Percentiles rank a stretch among this genome's conserved stretches.
These are phyloP conservation scores for Pomacea maculata DNA, from an alignment of 1,140 invertebrate species.

Conservation along the genomic window DNA sequence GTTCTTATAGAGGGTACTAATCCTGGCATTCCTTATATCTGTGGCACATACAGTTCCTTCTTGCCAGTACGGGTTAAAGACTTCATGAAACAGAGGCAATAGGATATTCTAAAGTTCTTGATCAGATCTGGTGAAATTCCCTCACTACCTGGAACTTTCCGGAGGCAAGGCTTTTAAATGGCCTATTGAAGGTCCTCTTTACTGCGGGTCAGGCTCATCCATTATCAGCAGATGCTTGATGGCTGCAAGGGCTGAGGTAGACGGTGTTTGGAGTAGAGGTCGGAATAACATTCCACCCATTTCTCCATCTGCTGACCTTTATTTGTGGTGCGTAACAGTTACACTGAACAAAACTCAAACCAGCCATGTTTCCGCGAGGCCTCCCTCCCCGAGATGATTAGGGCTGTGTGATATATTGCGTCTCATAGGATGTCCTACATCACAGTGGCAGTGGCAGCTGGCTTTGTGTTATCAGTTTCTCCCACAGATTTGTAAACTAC, in stretches of 20 bases:
- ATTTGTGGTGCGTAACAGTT: constrained; percentile 9
- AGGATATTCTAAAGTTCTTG: too few relatives aligned
- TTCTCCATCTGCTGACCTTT: constrained; percentile 25
- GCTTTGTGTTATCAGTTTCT: neutral
- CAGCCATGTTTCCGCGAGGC: neutral
- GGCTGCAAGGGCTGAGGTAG: constrained; percentile 12
- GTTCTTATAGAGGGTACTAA: too few relatives aligned
- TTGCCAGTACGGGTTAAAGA: too few relatives aligned
- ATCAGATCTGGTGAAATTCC: too few relatives aligned
- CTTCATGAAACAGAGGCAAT: too few relatives aligned
- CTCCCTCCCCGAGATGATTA: neutral
- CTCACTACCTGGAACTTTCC: too few relatives aligned
- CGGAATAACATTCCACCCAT: constrained; percentile 27
- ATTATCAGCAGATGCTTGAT: neutral
- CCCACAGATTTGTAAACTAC: neutral
- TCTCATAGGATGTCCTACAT: neutral
- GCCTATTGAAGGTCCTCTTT: neutral
- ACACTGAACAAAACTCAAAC: neutral
- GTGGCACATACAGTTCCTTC: too few relatives aligned
- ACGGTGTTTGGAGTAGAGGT: constrained; percentile 25
- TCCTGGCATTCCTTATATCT: too few relatives aligned
- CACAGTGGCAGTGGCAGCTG: neutral
- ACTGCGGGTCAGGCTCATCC: neutral
- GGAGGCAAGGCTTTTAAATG: neutral
- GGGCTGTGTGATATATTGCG: neutral